Evolutionary conservation across 1,140 invertebrate species (phyloP), one percentile per base, ranked within the genome.

Genomic region (Drosophila insularis): DNA sequence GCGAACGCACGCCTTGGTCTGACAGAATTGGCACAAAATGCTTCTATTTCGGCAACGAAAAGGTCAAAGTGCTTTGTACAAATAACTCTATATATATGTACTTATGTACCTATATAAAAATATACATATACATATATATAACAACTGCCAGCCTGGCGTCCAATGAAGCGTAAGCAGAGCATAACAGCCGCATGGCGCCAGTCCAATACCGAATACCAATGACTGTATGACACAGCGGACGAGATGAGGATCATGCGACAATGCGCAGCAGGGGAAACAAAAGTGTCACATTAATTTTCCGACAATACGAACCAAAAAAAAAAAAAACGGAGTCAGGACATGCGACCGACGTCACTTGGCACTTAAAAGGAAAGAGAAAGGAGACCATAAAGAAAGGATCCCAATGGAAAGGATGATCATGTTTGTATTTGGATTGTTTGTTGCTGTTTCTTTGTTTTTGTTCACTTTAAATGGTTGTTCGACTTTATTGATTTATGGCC

Each of bases 1-100:
- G 55, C 60, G 55, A 63, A 60, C 32, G 4, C 68, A 71, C 74
- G 71, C 27, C 64, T 67, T 40, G 43, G 71, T 35, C 68, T 86
- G 82, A 86, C 82, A 86, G 82, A 86, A 89, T 77, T 86, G 84
- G 82, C 84, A 87, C 82, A 86, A 71, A 61, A 68, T 64, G 84
- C 72, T 68, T 67, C 75, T 86, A 86, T 86, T 86, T 87, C 63
- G 68, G 69, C 59, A 68, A 64, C 67, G 75, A 79, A 77, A 86
- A 89, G 82, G 82, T 86, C 79, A 86, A 80, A 86, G 82, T 81
- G 79, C 79, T 60, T 11, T 67, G 27, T 50, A 53, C 17, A 61
- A 53, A 58, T 40, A 58, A 55, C 35, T 27, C 4, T 55, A 54
- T 46, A 40, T 43, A 43, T 7, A 43, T 14, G 2, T 17, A 43